Evolutionary conservation across 1,140 invertebrate genomes (phyloP).

Genomic region (Procambarus virginalis): DNA sequence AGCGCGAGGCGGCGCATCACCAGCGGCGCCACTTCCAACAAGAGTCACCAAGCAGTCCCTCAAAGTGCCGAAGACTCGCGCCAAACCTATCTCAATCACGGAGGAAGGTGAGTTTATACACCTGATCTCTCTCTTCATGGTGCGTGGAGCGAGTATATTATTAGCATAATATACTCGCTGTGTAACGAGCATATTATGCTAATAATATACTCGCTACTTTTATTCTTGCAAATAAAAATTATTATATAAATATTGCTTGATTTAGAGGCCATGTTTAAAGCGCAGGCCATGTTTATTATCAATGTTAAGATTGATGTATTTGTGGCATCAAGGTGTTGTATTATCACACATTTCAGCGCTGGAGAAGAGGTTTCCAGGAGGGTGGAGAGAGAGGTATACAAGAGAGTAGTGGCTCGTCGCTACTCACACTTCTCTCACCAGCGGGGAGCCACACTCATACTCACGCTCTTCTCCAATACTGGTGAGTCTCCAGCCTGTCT

Average conservation of each 20-base stretch:
- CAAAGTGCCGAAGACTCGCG: conserved; percentile 3
- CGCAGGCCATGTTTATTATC: no score
- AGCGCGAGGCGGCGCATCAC: not conserved
- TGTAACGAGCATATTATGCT: no score
- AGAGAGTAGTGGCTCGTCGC: conserved; percentile 15
- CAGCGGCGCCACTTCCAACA: no score
- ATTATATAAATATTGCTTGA: no score
- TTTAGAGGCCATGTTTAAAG: no score
- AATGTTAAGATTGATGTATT: no score
- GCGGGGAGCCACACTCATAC: conserved; percentile 33
- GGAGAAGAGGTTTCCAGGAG: conserved; percentile 33
- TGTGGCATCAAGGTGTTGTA: no score
- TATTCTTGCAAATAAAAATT: no score
- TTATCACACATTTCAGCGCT: conserved; percentile 1
- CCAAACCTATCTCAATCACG: conserved; percentile 23
- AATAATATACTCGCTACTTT: no score
- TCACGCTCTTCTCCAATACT: not conserved
- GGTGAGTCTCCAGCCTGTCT: conserved; percentile 2
- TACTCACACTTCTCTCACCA: conserved; percentile 43
- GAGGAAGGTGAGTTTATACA: conserved; percentile 36
- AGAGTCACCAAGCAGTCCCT: not conserved
- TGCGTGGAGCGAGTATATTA: no score
- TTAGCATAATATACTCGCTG: no score
- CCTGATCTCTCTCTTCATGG: no score
- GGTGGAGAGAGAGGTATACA: conserved; percentile 54